Evolutionary conservation across 2,888 invertebrate genomes (phyloP).

Genomic region (Tiliacea citrago): DNA sequence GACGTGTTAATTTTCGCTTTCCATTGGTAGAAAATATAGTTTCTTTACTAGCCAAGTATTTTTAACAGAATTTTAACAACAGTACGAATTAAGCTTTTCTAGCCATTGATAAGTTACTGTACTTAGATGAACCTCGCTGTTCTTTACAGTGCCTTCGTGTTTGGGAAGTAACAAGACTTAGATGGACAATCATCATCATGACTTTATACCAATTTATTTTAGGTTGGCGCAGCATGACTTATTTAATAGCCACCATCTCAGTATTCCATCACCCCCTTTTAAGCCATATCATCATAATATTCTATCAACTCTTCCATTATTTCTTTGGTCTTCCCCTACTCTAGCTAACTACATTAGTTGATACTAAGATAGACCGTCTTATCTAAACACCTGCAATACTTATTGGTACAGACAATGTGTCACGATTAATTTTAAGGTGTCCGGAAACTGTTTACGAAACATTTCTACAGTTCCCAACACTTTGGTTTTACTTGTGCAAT

Average conservation of each 20-base stretch:
- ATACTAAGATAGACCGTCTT: neutral
- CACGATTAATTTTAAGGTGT: slow-evolving; percentile 24
- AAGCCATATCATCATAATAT: too few relatives aligned
- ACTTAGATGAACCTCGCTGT: neutral
- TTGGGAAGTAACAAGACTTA: neutral
- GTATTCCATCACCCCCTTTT: too few relatives aligned
- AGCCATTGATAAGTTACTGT: neutral
- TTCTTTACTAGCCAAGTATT: slow-evolving; percentile 33
- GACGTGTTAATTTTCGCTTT: slow-evolving; percentile 28
- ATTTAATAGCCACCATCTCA: neutral
- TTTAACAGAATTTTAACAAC: slow-evolving; percentile 28
- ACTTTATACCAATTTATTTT: neutral
- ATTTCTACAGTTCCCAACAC: slow-evolving; percentile 24
- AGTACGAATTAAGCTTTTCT: neutral
- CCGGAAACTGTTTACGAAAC: slow-evolving; percentile 43
- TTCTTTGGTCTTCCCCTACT: neutral
- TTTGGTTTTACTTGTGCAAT: slow-evolving; percentile 44
- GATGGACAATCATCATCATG: neutral
- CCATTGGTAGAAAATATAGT: slow-evolving; percentile 13
- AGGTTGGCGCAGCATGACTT: too few relatives aligned
- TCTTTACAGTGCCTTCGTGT: neutral
- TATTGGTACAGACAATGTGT: slow-evolving; percentile 20
- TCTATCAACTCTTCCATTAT: neutral
- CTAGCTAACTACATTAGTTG: neutral
- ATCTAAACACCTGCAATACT: slow-evolving; percentile 11